Conservation (phyloP, 2,797 vertebrate genomes). For the Geotrypetes seraphini region DNA sequence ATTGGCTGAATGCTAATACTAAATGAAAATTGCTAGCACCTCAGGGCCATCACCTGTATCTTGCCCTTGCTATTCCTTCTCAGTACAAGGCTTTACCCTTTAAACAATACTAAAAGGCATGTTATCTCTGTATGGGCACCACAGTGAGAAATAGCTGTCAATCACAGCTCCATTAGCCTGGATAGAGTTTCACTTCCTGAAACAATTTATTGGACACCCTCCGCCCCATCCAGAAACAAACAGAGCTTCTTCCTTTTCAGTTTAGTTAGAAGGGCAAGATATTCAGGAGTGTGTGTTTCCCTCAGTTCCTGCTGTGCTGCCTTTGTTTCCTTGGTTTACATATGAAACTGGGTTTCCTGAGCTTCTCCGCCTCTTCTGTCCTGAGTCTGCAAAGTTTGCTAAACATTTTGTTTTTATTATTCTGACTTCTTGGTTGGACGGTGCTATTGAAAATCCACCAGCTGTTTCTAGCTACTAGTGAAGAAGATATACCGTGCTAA, state of each 20-base stretch:
- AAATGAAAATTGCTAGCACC: constrained; percentile 10
- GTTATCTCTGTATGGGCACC: constrained; percentile 45
- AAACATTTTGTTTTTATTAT: constrained; percentile 23
- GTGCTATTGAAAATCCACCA: constrained; percentile 43
- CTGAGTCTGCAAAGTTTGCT: constrained; percentile 41
- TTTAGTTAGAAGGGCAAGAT: constrained; percentile 29
- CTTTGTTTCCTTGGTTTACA: constrained; percentile 56
- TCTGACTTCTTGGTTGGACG: constrained; percentile 26
- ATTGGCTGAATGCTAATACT: too few relatives aligned
- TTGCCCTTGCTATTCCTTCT: constrained; percentile 38
- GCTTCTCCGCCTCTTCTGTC: constrained; percentile 46
- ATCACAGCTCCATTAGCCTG: constrained; percentile 63
- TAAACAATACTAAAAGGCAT: constrained; percentile 45
- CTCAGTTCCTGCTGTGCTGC: constrained; percentile 40
- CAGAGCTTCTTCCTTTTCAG: constrained; percentile 49
- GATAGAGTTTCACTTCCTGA: constrained; percentile 61
- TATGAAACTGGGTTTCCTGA: constrained; percentile 60
- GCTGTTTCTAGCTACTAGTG: constrained; percentile 47
- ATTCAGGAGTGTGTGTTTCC: constrained; percentile 54
- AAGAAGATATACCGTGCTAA: constrained; percentile 3
- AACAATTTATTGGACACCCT: constrained; percentile 68
- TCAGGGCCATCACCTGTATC: constrained; percentile 34
- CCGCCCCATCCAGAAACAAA: too few relatives aligned
- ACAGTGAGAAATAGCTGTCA: constrained; percentile 65
- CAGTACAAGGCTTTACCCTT: too few relatives aligned